phyloP scores from a whole-genome alignment of 2,888 invertebrate species.

The Cyclophora punctaria region DNA sequence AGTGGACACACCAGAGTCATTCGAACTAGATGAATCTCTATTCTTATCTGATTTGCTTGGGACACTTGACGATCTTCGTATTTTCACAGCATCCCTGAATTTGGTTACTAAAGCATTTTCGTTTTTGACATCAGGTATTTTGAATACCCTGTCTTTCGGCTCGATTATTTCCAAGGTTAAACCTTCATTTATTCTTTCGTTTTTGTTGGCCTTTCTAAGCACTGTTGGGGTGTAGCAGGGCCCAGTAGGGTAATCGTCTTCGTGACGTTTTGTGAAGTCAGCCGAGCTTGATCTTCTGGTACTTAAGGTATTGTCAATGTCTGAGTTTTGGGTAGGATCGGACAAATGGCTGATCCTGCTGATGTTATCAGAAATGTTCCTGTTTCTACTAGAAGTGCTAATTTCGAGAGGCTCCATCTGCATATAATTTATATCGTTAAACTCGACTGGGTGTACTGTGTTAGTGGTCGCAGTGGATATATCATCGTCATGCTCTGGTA shows the following conservation, averaged over 20 bases:
- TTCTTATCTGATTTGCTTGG: constrained; percentile 81
- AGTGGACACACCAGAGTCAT: constrained; percentile 81
- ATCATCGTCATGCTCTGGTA: constrained; percentile 63
- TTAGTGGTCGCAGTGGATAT: constrained; percentile 58
- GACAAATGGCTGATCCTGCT: constrained; percentile 73
- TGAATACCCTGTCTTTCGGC: constrained; percentile 48
- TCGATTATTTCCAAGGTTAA: constrained; percentile 36
- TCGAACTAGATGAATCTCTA: constrained; percentile 81
- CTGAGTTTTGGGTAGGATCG: constrained; percentile 60
- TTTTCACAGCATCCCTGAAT: constrained; percentile 75
- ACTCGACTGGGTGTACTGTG: constrained; percentile 55
- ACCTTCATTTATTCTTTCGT: constrained; percentile 52
- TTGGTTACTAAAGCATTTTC: constrained; percentile 60
- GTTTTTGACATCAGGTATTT: constrained; percentile 57
- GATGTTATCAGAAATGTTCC: constrained; percentile 68
- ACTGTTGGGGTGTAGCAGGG: constrained; percentile 63
- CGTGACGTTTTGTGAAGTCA: constrained; percentile 76
- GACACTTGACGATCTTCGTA: constrained; percentile 79
- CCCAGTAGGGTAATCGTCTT: constrained; percentile 57
- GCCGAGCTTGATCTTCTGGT: constrained; percentile 77
- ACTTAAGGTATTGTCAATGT: constrained; percentile 56
- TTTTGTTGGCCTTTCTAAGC: constrained; percentile 53
- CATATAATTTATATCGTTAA: constrained; percentile 57
- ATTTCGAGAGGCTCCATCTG: constrained; percentile 58
- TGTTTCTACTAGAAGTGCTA: constrained; percentile 55